A percentile compares a stretch with the other conserved stretches of the same genome.
These are phyloP conservation scores for Oasisia sp. DNA, from an alignment of 2,888 invertebrate genomes.

Conservation along the genomic window DNA sequence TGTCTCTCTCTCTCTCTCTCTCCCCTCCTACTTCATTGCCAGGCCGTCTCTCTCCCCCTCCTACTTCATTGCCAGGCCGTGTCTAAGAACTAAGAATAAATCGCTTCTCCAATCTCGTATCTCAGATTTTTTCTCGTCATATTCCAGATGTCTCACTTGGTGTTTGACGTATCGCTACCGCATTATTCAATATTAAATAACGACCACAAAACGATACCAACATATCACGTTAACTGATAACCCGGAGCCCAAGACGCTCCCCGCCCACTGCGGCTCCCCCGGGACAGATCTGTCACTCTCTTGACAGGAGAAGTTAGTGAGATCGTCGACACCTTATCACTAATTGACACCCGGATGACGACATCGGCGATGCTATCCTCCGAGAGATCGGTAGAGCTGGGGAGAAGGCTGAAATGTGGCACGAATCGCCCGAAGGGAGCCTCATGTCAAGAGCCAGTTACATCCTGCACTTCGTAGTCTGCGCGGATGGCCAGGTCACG, in stretches of 20 bases:
- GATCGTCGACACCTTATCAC: not conserved
- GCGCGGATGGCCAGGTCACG: too few species aligned
- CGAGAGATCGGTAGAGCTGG: not conserved
- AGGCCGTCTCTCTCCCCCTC: too few species aligned
- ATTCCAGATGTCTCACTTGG: not conserved
- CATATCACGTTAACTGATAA: not conserved
- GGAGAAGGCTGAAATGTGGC: too few species aligned
- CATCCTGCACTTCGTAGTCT: too few species aligned
- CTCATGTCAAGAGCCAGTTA: too few species aligned
- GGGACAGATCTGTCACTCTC: not conserved
- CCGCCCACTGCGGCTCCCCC: not conserved
- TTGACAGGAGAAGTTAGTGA: not conserved
- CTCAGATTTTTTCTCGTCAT: not conserved
- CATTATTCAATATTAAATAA: constrained; percentile 1
- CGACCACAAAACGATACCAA: not conserved
- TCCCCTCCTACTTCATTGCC: too few species aligned
- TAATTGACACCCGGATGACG: constrained; percentile 3
- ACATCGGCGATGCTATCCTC: not conserved
- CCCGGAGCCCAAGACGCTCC: not conserved
- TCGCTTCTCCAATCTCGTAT: not conserved
- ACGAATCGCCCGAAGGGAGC: too few species aligned
- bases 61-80: too few species aligned
- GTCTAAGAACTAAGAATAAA: not conserved
- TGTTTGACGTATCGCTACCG: not conserved
- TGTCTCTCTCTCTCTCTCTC: too few species aligned